Evolutionary conservation across 2,888 invertebrate genomes (phyloP), one percentile per base, ranked within the genome.

Genomic region (Ryuthela nishihirai): DNA sequence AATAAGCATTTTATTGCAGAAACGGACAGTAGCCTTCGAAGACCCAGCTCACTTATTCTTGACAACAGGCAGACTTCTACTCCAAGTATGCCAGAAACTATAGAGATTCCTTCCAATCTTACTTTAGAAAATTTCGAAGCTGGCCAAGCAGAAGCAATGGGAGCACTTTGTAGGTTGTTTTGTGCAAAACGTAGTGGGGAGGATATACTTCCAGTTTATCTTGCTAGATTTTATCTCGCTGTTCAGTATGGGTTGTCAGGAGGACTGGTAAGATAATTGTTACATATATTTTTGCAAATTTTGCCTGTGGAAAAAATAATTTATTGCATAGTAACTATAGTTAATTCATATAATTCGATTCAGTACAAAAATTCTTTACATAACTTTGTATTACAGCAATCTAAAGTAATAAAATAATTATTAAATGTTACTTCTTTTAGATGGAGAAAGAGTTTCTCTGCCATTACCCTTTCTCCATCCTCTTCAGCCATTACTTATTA

Each of bases 101-200:
- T 54, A 21, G 62, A 64, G 39, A 62, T 65, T 25, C 65, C 67
- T n/a, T 54, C 66, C 3, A 64, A 63, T 40, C 54, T 69, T 10
- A 65, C 65, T 4, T 59, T 69, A 7, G 68, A 69, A 41, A 66
- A 69, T 62, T 78, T 77, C 65, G 77, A 81, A 67, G 76, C 77
- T 72, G 87, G 98, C 1, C 82, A 91, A 56, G 97, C 98, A 0
- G 93, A 94, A 76, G 97, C 98, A 0, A 81, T 97, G 69, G 98
- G 95, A 20, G 87, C 97, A 3, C 77, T 99, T 20, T 98, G 98
- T 74, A 82, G 95, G 69, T 92, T 98, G 71, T 87, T 99, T 73
- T 95, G 93, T 74, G 87, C 95, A 0, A 94, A 94, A 76, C 92
- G 91, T 75, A 91, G 93, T 1, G 88, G 89, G 35, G 95, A 95